Evolutionary conservation across 2,797 vertebrate species (phyloP).

Genomic region (Sebastes glaucus): DNA sequence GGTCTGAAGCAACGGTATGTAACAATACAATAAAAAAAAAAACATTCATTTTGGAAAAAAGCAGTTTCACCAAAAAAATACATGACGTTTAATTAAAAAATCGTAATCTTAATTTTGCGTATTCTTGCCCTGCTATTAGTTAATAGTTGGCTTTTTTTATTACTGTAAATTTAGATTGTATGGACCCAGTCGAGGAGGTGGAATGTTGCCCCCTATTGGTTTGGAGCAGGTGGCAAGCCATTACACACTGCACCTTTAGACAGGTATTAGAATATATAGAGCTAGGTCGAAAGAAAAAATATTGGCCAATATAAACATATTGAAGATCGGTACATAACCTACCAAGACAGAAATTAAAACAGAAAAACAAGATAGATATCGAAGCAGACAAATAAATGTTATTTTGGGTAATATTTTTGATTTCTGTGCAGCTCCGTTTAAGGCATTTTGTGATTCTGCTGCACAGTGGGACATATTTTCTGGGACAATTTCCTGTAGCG

Average conservation of each 20-base stretch:
- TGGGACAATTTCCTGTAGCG: constrained; percentile 5
- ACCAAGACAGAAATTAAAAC: not conserved
- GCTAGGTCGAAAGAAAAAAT: not conserved
- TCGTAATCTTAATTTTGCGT: too few relatives aligned
- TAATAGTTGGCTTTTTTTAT: too few relatives aligned
- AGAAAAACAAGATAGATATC: not conserved
- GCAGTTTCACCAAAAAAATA: not conserved
- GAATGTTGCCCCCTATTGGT: not conserved
- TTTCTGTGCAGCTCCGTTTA: not conserved
- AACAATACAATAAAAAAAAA: not conserved
- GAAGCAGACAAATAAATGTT: not conserved
- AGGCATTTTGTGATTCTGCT: not conserved
- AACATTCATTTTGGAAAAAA: not conserved
- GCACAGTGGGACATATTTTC: not conserved
- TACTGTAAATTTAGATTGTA: not conserved
- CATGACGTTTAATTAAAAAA: not conserved
- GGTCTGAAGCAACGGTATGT: not conserved
- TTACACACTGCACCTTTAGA: not conserved
- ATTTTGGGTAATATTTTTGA: not conserved
- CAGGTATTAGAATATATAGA: not conserved
- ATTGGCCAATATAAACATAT: not conserved
- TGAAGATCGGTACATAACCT: not conserved
- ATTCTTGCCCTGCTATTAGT: too few relatives aligned
- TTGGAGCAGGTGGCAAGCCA: not conserved
- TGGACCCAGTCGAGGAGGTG: not conserved